Conservation (phyloP, 2,888 invertebrate genomes). For the Malthinus flaveolus region DNA sequence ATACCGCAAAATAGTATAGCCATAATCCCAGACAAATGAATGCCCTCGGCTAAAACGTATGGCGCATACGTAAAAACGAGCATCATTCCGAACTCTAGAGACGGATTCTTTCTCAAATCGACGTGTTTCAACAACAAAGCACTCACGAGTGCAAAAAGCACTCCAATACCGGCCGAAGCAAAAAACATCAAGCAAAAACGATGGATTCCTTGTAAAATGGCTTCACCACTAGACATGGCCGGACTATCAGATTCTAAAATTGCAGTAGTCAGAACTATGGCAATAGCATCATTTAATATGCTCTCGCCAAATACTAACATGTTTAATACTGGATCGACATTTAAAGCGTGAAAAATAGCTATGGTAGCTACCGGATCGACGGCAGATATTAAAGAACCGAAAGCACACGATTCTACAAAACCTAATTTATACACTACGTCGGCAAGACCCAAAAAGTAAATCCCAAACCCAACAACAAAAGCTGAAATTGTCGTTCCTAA, state of each 20-base stretch:
- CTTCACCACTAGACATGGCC: conserved; percentile 74
- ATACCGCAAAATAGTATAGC: conserved; percentile 98
- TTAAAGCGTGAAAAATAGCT: conserved; percentile 96
- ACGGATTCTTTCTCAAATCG: conserved; percentile 95
- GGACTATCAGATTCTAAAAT: conserved; percentile 73
- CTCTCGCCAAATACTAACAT: conserved; percentile 99
- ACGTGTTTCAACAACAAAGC: conserved; percentile 92
- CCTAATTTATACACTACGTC: conserved; percentile 89
- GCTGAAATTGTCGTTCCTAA: conserved; percentile 97
- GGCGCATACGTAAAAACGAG: conserved; percentile 98
- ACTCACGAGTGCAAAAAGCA: conserved; percentile 90
- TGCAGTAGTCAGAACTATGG: conserved; percentile 95
- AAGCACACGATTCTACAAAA: conserved; percentile 97
- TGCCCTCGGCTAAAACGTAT: conserved; percentile 92
- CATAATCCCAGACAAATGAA: conserved; percentile 84
- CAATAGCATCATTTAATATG: conserved; percentile 96
- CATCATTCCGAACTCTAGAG: conserved; percentile 98
- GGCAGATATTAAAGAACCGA: conserved; percentile 96
- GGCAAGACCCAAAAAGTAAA: conserved; percentile 91
- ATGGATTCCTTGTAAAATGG: conserved; percentile 84
- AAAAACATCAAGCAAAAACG: conserved; percentile 97
- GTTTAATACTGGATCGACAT: conserved; percentile 96
- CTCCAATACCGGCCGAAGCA: conserved; percentile 96
- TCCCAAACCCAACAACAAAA: conserved; percentile 93
- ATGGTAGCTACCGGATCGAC: conserved; percentile 99